These are phyloP conservation scores for Ericerus pela DNA, from an alignment of 1,140 invertebrate species.

Conservation along the genomic window DNA sequence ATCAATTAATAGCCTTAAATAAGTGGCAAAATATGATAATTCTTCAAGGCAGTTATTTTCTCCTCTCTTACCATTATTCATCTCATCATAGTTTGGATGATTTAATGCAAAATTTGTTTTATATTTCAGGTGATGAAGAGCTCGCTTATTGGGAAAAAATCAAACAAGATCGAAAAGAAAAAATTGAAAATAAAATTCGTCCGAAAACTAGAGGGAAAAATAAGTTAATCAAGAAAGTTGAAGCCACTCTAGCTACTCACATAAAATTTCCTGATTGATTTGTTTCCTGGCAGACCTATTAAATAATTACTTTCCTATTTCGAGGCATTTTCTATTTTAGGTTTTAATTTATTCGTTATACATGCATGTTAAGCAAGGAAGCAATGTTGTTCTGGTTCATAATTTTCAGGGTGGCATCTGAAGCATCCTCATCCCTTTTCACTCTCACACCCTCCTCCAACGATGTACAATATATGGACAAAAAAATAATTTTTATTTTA, in stretches of 20 bases:
- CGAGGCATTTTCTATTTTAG: too few species aligned
- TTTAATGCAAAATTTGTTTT: background rate
- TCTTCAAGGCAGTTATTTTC: background rate
- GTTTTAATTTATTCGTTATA: too few species aligned
- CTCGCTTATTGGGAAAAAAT: background rate
- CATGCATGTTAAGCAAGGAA: too few species aligned
- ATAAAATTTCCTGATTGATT: slow-evolving; percentile 4
- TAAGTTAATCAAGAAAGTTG: slow-evolving; percentile 1
- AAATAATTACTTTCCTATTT: too few species aligned
- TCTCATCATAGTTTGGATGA: background rate
- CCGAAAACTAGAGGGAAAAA: background rate
- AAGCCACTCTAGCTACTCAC: background rate
- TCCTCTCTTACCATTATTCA: background rate
- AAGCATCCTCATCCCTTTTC: too few species aligned
- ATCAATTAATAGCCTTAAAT: slow-evolving; percentile 1
- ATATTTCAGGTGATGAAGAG: background rate
- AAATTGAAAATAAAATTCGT: slow-evolving; percentile 1
- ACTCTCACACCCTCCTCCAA: too few species aligned
- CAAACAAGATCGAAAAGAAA: slow-evolving; percentile 2
- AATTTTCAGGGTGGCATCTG: too few species aligned
- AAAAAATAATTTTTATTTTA: too few species aligned
- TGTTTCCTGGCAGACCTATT: too few species aligned
- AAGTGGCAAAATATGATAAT: slow-evolving; percentile 4
- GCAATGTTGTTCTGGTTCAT: too few species aligned
- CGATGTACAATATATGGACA: too few species aligned